Evolutionary conservation across 2,113 vertebrate species (phyloP).

Genomic region (Gnathonemus echidnorhynchus): DNA sequence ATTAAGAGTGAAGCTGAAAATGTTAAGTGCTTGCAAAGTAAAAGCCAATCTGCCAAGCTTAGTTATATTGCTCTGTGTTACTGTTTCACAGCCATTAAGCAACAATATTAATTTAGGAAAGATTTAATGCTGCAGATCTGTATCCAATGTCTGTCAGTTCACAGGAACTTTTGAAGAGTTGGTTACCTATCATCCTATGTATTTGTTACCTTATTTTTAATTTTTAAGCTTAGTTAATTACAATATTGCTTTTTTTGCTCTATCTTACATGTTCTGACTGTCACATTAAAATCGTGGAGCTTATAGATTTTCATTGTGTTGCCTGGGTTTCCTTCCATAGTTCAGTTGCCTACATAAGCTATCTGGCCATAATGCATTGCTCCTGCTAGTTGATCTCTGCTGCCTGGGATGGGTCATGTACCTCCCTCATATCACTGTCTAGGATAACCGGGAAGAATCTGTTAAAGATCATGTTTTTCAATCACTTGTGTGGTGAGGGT

Average conservation of each 20-base stretch:
- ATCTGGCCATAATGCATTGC: neutral
- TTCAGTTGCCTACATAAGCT: neutral
- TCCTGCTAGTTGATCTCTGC: neutral
- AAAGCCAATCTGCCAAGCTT: conserved; percentile 8
- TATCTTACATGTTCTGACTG: neutral
- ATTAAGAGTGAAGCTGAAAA: conserved; percentile 4
- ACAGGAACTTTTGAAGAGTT: conserved; percentile 20
- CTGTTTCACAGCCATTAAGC: conserved; percentile 26
- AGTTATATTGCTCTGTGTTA: conserved; percentile 25
- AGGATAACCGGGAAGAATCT: neutral
- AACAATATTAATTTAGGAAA: conserved; percentile 34
- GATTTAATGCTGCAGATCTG: conserved; percentile 32
- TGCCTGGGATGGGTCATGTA: neutral
- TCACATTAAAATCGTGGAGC: neutral
- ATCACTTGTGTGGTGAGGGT: neutral
- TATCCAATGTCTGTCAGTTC: conserved; percentile 22
- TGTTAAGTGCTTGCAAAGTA: conserved; percentile 13
- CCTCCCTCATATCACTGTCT: neutral
- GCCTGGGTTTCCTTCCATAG: neutral
- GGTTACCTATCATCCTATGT: conserved; percentile 1
- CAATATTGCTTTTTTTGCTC: neutral
- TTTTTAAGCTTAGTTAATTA: neutral
- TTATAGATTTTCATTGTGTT: neutral
- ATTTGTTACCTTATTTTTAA: neutral
- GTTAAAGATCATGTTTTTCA: neutral